A percentile compares a stretch with the other conserved stretches of the same genome.
Conservation (phyloP, 2,113 vertebrate genomes). For the Boulengeromyrus knoepffleri region DNA sequence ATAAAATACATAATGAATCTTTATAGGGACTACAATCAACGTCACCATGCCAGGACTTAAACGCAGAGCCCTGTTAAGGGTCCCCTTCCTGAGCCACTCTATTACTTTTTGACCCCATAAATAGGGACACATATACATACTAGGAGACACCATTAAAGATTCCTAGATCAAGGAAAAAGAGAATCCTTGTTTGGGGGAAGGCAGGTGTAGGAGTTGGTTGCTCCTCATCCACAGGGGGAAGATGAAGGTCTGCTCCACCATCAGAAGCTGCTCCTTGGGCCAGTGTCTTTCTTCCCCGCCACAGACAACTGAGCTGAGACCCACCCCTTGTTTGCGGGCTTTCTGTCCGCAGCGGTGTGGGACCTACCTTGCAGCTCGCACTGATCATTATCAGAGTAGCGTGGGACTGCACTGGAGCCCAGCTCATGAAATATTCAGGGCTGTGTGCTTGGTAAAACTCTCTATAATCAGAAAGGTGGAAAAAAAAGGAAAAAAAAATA, state of each 20-base stretch:
- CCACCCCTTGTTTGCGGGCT: neutral
- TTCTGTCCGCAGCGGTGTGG: neutral
- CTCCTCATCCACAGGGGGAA: neutral
- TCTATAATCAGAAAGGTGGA: constrained; percentile 12
- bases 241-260: neutral
- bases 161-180: neutral
- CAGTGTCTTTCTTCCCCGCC: neutral
- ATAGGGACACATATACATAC: neutral
- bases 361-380: neutral
- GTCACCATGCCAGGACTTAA: neutral
- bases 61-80: neutral
- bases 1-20: neutral
- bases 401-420: neutral
- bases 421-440: constrained; percentile 24
- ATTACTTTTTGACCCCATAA: neutral
- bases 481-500: neutral
- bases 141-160: neutral
- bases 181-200: neutral
- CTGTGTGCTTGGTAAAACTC: constrained; percentile 20
- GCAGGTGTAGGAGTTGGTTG: neutral
- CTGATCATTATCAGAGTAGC: constrained; percentile 14
- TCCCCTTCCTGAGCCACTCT: neutral
- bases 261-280: too few relatives aligned
- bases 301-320: neutral
- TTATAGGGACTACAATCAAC: neutral